phyloP scores from a whole-genome alignment of 2,113 vertebrate genomes.

The Caranx melampygus region DNA sequence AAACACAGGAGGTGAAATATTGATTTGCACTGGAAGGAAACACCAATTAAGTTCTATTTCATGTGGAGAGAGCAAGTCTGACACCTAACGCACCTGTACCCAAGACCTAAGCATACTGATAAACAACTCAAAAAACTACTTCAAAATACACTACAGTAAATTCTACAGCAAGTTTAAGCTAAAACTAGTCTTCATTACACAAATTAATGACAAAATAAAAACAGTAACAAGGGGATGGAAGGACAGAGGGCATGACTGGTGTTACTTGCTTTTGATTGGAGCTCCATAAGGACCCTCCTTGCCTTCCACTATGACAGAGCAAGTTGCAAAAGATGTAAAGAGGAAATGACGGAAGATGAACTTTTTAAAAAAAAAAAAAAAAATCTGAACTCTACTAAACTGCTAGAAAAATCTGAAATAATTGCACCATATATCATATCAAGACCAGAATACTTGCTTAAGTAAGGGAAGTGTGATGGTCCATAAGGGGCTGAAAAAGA shows the following conservation, averaged over 20 bases:
- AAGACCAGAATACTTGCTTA: slow-evolving; percentile 79
- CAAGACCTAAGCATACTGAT: background rate
- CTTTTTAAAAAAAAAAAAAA: background rate
- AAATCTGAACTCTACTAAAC: slow-evolving; percentile 4
- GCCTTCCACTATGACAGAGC: slow-evolving; percentile 68
- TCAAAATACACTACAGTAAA: background rate
- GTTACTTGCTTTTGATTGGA: slow-evolving; percentile 82
- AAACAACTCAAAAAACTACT: slow-evolving; percentile 12
- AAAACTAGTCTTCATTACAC: slow-evolving; percentile 11
- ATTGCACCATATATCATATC: background rate
- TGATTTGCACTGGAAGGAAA: background rate
- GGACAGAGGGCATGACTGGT: background rate
- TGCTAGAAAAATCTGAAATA: background rate
- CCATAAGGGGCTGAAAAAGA: slow-evolving; percentile 62
- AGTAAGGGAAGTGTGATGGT: slow-evolving; percentile 42
- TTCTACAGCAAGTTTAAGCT: slow-evolving; percentile 25
- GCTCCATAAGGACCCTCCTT: slow-evolving; percentile 72
- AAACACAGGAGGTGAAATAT: background rate
- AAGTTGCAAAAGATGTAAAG: slow-evolving; percentile 47
- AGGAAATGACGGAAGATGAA: slow-evolving; percentile 27
- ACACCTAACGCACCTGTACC: background rate
- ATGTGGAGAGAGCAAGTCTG: background rate
- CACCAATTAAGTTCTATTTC: background rate
- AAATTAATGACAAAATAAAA: background rate
- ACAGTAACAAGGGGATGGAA: background rate